Percentiles rank a stretch among this genome's conserved stretches.
phyloP scores from a whole-genome alignment of 2,888 invertebrate species.

The Drosophila leonis region DNA sequence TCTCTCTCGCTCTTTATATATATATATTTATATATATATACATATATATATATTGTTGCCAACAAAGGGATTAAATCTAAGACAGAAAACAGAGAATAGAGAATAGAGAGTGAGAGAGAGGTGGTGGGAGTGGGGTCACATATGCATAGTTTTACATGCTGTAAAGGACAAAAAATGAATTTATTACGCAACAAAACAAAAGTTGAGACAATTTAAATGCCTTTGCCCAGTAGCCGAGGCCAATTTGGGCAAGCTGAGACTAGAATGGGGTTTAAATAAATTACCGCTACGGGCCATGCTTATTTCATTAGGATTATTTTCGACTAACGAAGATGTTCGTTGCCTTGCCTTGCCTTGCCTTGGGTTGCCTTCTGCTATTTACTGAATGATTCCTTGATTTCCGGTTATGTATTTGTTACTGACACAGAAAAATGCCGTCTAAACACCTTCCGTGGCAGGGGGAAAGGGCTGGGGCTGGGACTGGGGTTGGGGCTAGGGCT shows the following conservation, averaged over 20 bases:
- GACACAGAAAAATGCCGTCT: constrained; percentile 51
- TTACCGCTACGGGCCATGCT: constrained; percentile 82
- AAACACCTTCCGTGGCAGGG: constrained; percentile 1
- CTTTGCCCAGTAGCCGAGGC: constrained; percentile 42
- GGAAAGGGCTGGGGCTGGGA: background rate
- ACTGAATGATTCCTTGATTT: constrained; percentile 62
- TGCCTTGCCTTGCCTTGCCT: constrained; percentile 15
- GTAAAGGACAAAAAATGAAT: constrained; percentile 81
- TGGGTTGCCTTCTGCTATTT: constrained; percentile 1
- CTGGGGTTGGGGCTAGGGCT: background rate
- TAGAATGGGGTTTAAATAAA: constrained; percentile 74
- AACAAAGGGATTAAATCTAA: constrained; percentile 80
- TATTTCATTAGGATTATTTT: constrained; percentile 81
- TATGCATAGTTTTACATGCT: constrained; percentile 69
- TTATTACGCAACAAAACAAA: constrained; percentile 81
- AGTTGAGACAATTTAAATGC: constrained; percentile 83
- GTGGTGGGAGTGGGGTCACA: constrained; percentile 14
- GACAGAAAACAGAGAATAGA: constrained; percentile 49
- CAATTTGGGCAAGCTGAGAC: constrained; percentile 57
- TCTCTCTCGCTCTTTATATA: constrained; percentile 36
- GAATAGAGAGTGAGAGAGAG: background rate
- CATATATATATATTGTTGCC: constrained; percentile 31
- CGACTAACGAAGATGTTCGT: constrained; percentile 22
- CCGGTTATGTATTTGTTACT: constrained; percentile 66
- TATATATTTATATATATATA: constrained; percentile 37